Conservation (phyloP, 1,140 invertebrate species). For the Solenopsis fugax region DNA sequence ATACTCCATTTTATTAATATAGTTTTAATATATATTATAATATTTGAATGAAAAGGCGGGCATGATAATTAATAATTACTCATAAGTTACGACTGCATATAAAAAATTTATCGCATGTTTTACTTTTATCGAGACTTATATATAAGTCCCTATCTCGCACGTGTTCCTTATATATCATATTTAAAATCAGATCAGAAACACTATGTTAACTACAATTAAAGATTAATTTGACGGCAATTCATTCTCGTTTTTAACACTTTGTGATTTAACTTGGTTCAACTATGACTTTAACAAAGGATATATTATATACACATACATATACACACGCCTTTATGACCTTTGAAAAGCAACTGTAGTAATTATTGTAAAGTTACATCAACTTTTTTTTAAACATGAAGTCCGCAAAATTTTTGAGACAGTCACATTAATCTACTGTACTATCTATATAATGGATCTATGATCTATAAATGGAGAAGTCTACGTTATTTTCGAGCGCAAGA, state of each 20-base stretch:
- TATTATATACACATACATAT: neutral
- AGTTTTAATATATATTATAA: constrained; percentile 3
- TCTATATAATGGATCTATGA: neutral
- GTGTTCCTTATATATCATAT: neutral
- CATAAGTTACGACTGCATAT: constrained; percentile 11
- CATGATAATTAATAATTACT: constrained; percentile 30
- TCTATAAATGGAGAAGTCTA: neutral
- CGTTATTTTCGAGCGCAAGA: neutral
- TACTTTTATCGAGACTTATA: neutral
- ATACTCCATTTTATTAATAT: neutral
- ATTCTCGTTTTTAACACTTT: neutral
- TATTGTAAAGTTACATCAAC: neutral
- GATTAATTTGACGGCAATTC: neutral
- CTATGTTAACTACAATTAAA: neutral
- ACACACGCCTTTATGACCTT: neutral
- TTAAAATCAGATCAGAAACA: constrained; percentile 5
- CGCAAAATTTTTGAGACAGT: neutral
- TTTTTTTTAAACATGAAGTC: neutral
- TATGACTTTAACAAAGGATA: neutral
- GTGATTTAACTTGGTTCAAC: neutral
- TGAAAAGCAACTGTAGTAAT: neutral
- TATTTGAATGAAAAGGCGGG: neutral
- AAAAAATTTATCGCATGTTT: constrained; percentile 48
- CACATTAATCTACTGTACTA: neutral
- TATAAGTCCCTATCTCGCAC: neutral